phyloP scores from a whole-genome alignment of 2,797 vertebrate species.

The Lithobates pipiens region DNA sequence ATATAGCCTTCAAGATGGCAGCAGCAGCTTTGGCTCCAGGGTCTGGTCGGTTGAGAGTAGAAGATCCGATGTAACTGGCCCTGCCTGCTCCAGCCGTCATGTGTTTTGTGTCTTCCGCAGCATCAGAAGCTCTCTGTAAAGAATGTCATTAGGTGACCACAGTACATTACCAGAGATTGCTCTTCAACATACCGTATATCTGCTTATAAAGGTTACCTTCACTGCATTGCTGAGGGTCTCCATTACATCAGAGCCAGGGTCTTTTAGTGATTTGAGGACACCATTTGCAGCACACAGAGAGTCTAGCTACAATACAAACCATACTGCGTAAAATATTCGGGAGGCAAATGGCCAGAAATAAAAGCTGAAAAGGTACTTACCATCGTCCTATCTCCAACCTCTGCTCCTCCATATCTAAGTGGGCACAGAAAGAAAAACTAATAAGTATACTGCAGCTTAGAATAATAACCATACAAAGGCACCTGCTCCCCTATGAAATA shows the following conservation, averaged over 20 bases:
- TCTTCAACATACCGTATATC: no score
- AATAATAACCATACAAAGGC: no score
- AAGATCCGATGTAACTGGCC: slow-evolving; percentile 89
- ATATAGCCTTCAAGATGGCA: slow-evolving; percentile 79
- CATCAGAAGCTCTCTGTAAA: slow-evolving; percentile 80
- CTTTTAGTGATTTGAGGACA: slow-evolving; percentile 78
- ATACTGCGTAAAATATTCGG: neutral
- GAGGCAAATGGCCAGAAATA: neutral
- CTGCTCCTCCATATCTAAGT: slow-evolving; percentile 89
- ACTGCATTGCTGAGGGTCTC: slow-evolving; percentile 78
- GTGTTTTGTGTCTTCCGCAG: slow-evolving; percentile 84
- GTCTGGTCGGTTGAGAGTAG: slow-evolving; percentile 83
- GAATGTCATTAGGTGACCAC: neutral
- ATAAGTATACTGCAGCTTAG: neutral
- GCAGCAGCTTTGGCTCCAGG: slow-evolving; percentile 87
- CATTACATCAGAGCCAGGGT: slow-evolving; percentile 71
- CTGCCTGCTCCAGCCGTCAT: slow-evolving; percentile 87
- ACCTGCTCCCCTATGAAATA: no score
- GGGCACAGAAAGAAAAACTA: neutral
- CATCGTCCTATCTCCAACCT: slow-evolving; percentile 92
- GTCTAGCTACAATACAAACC: slow-evolving; percentile 80
- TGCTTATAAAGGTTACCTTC: slow-evolving; percentile 72
- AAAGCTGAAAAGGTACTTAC: slow-evolving; percentile 70
- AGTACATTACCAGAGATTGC: neutral
- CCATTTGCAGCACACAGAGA: slow-evolving; percentile 86